Evolutionary conservation across 2,113 vertebrate genomes (phyloP), one percentile per base, ranked within the genome.

Genomic region (Strigops habroptila): DNA sequence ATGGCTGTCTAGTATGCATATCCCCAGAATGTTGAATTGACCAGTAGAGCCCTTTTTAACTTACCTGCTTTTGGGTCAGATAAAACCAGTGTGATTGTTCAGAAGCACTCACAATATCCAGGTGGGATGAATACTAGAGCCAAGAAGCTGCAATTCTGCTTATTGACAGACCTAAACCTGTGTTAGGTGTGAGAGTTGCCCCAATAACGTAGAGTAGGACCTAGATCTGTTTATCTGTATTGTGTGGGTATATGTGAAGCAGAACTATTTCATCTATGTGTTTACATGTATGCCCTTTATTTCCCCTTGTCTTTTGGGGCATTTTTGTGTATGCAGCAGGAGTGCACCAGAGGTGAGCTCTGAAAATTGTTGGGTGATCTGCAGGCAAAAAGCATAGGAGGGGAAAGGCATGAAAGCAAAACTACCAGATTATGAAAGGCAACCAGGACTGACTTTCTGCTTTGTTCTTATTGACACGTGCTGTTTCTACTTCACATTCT

Each of bases 401-500:
- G 62, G 77, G 12, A 87, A 79, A 87, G 23, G 39, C 62, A 31
- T 39, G 81, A 71, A 75, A 75, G 49, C 37, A 91, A 80, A 90
- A 30, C 49, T 39, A 53, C 63, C 60, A 33, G 52, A 24, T 63
- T 76, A 71, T 77, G 75, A 91, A 93, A 90, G 79, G 67, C 48
- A 71, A 71, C 23, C 35, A 49, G 65, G 81, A 51, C 16, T 86
- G 93, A 82, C 74, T 93, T 93, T 44, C 37, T 93, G 60, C 88
- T 78, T 93, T 95, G 82, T 86, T 91, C 91, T 64, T 93, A 60
- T 18, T 86, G 76, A 69, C 60, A 78, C 85, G 64, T n/a, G 48
- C 68, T 83, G 51, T 70, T 93, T 91, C 49, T 90, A 65, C 73
- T 91, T 88, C 33, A 24, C 87, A 37, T 94, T 93, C 90, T 82